phyloP scores from a whole-genome alignment of 2,888 invertebrate genomes.

The Schizaphis graminum region DNA sequence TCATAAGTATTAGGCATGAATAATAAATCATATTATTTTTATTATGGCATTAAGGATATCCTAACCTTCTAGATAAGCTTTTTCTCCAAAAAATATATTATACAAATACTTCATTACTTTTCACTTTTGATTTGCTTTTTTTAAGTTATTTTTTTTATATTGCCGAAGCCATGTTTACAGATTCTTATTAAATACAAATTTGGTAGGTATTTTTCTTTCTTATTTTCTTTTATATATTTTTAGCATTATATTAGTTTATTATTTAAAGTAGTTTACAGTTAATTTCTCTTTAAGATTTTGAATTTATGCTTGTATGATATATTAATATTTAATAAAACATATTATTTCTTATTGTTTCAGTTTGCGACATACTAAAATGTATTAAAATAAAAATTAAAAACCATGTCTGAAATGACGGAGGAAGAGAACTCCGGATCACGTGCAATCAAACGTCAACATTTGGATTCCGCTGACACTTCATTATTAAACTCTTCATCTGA shows the following conservation, averaged over 20 bases:
- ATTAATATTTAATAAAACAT: slow-evolving; percentile 49
- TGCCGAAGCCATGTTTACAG: not conserved
- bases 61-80: not conserved
- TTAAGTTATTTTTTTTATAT: not conserved
- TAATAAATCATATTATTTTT: slow-evolving; percentile 19
- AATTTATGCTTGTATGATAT: slow-evolving; percentile 32
- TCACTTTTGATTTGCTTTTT: not conserved
- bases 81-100: not conserved
- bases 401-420: slow-evolving; percentile 50
- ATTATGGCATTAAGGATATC: not conserved
- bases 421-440: slow-evolving; percentile 70
- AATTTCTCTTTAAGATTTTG: not conserved
- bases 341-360: slow-evolving; percentile 65
- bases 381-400: slow-evolving; percentile 59
- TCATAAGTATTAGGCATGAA: slow-evolving; percentile 35
- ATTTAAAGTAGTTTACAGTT: not conserved
- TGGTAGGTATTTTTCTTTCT: not conserved
- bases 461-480: slow-evolving; percentile 68
- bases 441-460: slow-evolving; percentile 73
- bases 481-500: slow-evolving; percentile 74
- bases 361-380: slow-evolving; percentile 60
- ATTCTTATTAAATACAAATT: not conserved
- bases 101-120: not conserved
- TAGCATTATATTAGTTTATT: slow-evolving; percentile 17
- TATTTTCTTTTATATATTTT: not conserved